Conservation (phyloP, 2,113 vertebrate species). For the Albula glossodonta region DNA sequence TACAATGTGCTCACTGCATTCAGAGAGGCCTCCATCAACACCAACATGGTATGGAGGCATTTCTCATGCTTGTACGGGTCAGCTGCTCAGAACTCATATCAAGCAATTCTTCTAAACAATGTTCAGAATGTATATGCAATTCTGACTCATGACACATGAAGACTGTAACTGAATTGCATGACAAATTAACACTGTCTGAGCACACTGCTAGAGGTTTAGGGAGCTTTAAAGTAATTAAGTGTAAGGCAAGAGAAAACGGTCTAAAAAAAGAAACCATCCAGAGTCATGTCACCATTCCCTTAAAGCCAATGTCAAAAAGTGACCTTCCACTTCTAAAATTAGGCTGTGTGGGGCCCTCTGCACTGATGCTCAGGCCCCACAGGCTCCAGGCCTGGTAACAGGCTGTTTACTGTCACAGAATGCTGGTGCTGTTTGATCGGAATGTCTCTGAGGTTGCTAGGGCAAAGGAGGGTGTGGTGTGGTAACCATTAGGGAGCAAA, state of each 20-base stretch:
- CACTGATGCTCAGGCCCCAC: background rate
- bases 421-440: conserved; percentile 36
- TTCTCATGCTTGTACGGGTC: background rate
- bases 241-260: background rate
- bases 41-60: background rate
- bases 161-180: background rate
- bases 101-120: background rate
- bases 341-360: conserved; percentile 23
- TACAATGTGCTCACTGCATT: too few relatives aligned
- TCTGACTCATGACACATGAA: background rate
- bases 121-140: background rate
- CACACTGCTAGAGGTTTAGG: background rate
- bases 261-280: conserved; percentile 23
- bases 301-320: conserved; percentile 36
- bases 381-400: background rate
- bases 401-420: conserved; percentile 4
- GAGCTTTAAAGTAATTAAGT: conserved; percentile 15
- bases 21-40: background rate
- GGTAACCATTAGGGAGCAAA: conserved; percentile 33
- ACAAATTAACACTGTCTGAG: background rate
- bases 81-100: background rate
- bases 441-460: conserved; percentile 39
- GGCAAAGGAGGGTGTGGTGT: conserved; percentile 44
- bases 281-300: conserved; percentile 25
- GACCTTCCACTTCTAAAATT: conserved; percentile 44